Evolutionary conservation across 2,888 invertebrate genomes (phyloP).

Genomic region (Thysanoteuthis rhombus): DNA sequence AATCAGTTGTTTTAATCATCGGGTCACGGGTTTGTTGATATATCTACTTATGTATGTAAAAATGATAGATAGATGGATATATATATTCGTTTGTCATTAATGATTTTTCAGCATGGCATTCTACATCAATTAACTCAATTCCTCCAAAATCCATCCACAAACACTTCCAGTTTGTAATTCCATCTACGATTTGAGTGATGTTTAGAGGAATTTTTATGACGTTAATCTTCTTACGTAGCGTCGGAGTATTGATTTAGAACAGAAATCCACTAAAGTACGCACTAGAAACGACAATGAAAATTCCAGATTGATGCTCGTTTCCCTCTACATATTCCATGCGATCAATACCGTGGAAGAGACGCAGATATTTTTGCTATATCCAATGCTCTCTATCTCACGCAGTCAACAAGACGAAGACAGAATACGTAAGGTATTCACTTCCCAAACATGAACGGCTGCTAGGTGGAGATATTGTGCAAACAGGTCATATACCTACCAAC

Average conservation of each 20-base stretch:
- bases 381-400: neutral
- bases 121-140: neutral
- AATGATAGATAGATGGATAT: neutral
- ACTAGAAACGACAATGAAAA: neutral
- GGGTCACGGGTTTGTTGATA: neutral
- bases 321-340: neutral
- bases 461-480: no score
- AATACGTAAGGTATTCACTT: neutral
- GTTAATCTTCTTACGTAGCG: neutral
- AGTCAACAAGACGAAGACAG: neutral
- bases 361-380: neutral
- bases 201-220: neutral
- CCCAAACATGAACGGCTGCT: no score
- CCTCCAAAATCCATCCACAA: neutral
- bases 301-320: neutral
- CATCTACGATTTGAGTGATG: neutral
- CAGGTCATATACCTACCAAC: no score
- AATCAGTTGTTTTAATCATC: no score
- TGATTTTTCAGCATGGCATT: neutral
- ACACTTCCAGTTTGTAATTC: neutral
- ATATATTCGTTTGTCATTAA: neutral
- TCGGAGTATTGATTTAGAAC: neutral
- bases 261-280: neutral
- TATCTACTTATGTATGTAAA: neutral
- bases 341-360: neutral